These are phyloP conservation scores for Sanderia malayensis DNA, from an alignment of 30 jellyfish, hydroid and myxozoan species.

Conservation along the genomic window DNA sequence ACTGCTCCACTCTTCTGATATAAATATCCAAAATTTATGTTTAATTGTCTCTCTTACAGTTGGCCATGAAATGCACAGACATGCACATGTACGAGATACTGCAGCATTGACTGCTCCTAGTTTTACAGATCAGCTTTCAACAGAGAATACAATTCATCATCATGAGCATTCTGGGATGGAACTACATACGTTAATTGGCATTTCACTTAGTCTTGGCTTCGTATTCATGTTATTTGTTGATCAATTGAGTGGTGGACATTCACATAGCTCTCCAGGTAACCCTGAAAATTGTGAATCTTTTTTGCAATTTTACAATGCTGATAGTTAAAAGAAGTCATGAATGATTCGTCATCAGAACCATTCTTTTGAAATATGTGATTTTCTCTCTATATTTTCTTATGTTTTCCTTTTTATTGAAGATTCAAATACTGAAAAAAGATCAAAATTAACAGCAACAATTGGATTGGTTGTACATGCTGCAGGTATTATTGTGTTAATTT, in stretches of 20 bases:
- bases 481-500: slow-evolving; percentile 65
- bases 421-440: slow-evolving; percentile 46
- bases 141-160: slow-evolving; percentile 10
- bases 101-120: slow-evolving; percentile 19
- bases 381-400: too few relatives aligned
- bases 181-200: slow-evolving; percentile 87
- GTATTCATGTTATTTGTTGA: slow-evolving; percentile 88
- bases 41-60: background rate
- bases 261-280: slow-evolving; percentile 75
- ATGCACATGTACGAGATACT: background rate
- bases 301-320: too few relatives aligned
- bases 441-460: slow-evolving; percentile 80
- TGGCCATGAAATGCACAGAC: slow-evolving; percentile 17
- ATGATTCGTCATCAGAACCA: too few relatives aligned
- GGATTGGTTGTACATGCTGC: slow-evolving; percentile 98
- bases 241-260: slow-evolving; percentile 89
- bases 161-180: slow-evolving; percentile 58
- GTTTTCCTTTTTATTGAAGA: slow-evolving; percentile 28
- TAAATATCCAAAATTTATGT: too few relatives aligned
- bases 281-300: too few relatives aligned
- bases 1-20: too few relatives aligned
- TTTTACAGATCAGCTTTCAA: background rate
- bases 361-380: too few relatives aligned
- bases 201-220: slow-evolving; percentile 84
- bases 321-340: too few relatives aligned